Conservation (phyloP, 1,140 invertebrate species). For the Plectus sambesii region DNA sequence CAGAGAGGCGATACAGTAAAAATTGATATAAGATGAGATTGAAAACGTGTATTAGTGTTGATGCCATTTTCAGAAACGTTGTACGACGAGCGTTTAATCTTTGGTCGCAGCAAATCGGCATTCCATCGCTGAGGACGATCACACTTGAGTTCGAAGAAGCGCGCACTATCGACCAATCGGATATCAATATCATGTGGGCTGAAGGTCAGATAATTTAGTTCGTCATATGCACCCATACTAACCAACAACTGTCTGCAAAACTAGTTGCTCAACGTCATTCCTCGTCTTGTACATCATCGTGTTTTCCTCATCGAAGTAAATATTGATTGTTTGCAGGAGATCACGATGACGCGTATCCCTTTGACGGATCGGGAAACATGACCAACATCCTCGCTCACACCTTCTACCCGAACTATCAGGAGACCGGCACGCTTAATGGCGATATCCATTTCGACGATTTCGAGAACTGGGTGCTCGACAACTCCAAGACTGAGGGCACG, state of each 20-base stretch:
- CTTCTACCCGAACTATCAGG: conserved; percentile 37
- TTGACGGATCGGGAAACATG: conserved; percentile 31
- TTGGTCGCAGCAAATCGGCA: conserved; percentile 33
- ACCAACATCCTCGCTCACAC: conserved; percentile 36
- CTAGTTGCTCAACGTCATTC: too few species aligned
- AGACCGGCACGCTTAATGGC: conserved; percentile 26
- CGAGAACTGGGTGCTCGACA: conserved; percentile 28
- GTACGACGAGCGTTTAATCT: conserved; percentile 33
- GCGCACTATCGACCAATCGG: conserved; percentile 23
- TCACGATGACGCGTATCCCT: conserved; percentile 33
- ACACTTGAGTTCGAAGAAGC: conserved; percentile 24
- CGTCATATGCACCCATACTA: too few species aligned
- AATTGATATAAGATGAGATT: not conserved
- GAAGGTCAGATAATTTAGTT: too few species aligned
- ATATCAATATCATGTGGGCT: conserved; percentile 35
- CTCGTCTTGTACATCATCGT: too few species aligned
- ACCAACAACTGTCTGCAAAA: too few species aligned
- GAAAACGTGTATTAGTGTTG: not conserved
- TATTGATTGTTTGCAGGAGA: too few species aligned
- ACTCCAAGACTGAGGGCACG: conserved; percentile 27
- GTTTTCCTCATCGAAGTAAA: too few species aligned
- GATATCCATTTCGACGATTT: conserved; percentile 39
- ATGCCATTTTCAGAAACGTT: conserved; percentile 22
- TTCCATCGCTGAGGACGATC: conserved; percentile 22
- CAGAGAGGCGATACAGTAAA: conserved; percentile 27